A percentile compares a stretch with the other conserved stretches of the same genome.
These are phyloP conservation scores for Philonicus albiceps DNA, from an alignment of 2,888 invertebrate genomes.

Conservation along the genomic window DNA sequence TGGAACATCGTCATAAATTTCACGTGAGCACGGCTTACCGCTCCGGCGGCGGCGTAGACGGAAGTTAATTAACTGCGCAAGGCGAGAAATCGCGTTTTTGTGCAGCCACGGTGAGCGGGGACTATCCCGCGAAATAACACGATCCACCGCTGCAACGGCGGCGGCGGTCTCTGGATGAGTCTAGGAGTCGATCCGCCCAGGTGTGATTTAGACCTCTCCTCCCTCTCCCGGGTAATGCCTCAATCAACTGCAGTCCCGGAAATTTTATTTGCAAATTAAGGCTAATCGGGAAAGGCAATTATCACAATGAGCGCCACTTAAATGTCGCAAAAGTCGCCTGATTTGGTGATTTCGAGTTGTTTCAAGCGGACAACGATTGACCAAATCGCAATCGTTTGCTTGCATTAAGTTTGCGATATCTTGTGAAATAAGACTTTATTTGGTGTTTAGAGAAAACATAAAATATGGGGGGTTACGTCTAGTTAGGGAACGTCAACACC, in stretches of 20 bases:
- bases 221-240: not conserved
- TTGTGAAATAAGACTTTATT: not conserved
- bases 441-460: not conserved
- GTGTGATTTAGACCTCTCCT: not conserved
- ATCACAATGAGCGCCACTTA: not conserved
- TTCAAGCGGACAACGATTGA: not conserved
- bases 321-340: not conserved
- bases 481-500: not conserved
- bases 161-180: not conserved
- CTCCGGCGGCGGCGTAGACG: not conserved
- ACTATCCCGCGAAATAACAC: not conserved
- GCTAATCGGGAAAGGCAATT: not conserved
- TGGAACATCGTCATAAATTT: not conserved
- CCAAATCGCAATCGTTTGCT: not conserved
- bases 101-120: not conserved
- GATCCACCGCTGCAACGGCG: not conserved
- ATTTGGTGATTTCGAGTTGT: not conserved
- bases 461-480: not conserved
- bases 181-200: not conserved
- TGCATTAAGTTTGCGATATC: not conserved
- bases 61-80: not conserved
- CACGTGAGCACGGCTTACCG: not conserved
- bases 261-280: not conserved
- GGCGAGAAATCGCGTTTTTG: not conserved
- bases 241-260: not conserved